Evolutionary conservation across 2,888 invertebrate species (phyloP).

Genomic region (Dichetophora obliterata): DNA sequence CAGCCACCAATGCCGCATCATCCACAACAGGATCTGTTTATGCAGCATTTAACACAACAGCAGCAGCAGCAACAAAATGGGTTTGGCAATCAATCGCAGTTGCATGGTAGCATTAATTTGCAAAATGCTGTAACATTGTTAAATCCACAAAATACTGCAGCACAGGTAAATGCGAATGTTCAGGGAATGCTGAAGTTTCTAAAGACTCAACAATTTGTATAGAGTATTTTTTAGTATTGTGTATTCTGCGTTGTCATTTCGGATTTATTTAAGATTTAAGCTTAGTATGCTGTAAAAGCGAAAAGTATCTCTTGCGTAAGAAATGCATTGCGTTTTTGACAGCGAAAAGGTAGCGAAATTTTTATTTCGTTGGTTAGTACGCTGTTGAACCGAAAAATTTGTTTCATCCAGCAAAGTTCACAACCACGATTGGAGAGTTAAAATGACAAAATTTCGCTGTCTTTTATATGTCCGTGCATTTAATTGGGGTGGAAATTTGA

Average conservation of each 20-base stretch:
- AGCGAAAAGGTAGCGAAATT: too few relatives aligned
- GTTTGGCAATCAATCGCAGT: slow-evolving; percentile 53
- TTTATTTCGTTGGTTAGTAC: too few relatives aligned
- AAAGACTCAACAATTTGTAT: slow-evolving; percentile 50
- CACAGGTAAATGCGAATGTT: slow-evolving; percentile 52
- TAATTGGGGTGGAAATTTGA: too few relatives aligned
- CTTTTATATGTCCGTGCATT: too few relatives aligned
- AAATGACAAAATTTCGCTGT: too few relatives aligned
- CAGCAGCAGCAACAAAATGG: slow-evolving; percentile 49
- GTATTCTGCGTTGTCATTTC: not conserved
- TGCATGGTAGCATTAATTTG: slow-evolving; percentile 44
- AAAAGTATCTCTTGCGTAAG: too few relatives aligned
- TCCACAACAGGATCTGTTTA: slow-evolving; percentile 61
- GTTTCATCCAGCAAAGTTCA: too few relatives aligned
- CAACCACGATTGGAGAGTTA: too few relatives aligned
- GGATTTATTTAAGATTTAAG: not conserved
- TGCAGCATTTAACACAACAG: slow-evolving; percentile 66
- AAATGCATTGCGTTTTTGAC: too few relatives aligned
- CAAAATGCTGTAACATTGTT: slow-evolving; percentile 41
- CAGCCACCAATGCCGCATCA: slow-evolving; percentile 49
- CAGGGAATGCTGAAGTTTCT: slow-evolving; percentile 52
- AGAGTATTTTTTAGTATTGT: slow-evolving; percentile 19
- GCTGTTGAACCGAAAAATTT: too few relatives aligned
- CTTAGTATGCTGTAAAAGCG: too few relatives aligned
- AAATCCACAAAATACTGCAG: slow-evolving; percentile 46